Evolutionary conservation across 2,888 invertebrate species (phyloP).

Genomic region (Congeria kusceri): DNA sequence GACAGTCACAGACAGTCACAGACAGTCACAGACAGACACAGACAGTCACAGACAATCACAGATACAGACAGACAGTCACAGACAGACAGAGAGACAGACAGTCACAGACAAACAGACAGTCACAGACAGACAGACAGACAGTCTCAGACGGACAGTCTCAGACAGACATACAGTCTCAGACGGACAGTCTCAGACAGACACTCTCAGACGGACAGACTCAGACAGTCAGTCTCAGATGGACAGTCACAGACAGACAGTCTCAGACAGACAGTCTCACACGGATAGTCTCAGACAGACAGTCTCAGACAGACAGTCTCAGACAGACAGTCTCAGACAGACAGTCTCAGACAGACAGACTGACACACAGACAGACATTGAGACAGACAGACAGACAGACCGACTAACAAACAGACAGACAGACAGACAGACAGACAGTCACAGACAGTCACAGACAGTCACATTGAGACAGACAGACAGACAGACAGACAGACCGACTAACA

Average conservation of each 20-base stretch:
- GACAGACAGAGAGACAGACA: constrained; percentile 15
- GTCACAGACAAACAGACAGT: too few species aligned
- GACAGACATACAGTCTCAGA: too few species aligned
- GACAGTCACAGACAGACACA: neutral
- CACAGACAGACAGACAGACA: constrained; percentile 16
- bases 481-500: too few species aligned
- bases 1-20: constrained; percentile 6
- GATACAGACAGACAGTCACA: neutral
- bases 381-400: too few species aligned
- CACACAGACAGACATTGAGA: too few species aligned
- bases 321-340: constrained; percentile 18
- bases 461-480: too few species aligned
- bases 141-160: neutral
- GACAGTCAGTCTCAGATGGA: too few species aligned
- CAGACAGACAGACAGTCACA: constrained; percentile 16
- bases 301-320: constrained; percentile 20
- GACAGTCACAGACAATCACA: too few species aligned
- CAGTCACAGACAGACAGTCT: constrained; percentile 13
- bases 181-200: too few species aligned
- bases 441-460: too few species aligned
- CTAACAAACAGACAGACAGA: too few species aligned
- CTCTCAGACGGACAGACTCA: constrained; percentile 14
- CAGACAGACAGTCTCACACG: neutral
- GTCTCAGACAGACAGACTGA: neutral
- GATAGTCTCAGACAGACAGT: too few species aligned